Base-by-base conservation (phyloP, 2,888 invertebrate genomes). In the Pasiphila rectangulata region DNA sequence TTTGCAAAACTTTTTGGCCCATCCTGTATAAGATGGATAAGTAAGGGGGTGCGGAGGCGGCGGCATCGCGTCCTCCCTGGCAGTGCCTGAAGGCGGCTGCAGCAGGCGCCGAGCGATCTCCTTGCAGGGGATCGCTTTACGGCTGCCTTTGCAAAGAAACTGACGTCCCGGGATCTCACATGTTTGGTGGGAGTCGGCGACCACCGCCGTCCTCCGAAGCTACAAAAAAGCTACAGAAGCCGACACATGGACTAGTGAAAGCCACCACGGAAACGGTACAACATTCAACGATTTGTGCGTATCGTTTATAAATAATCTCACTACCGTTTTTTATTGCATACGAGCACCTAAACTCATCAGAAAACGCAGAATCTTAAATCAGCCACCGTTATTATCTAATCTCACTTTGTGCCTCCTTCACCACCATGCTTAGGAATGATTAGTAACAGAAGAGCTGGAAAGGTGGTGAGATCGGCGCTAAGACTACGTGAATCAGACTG, bases 251-350 rank as follows among this genome's bases (percentile, higher is more conserved):
- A 6, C 21, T 7, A 21, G 4, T 30, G n/a, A 13, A 30, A 32
- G 17, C 17, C 17, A 17, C 17, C 35, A 27, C 23, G 12, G 27
- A 30, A 13, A 6, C 19, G 10, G 38, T 38, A 46, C 15, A 27
- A 45, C 30, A 40, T 30, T 30, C 32, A 45, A 45, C 49, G 49
- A 51, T 41, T 52, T 52, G 44, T 44, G 51, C 47, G 47, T 52
- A 41, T 48, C 47, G 37, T 45, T 52, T 42, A 41, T 41, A 32
- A 42, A 46, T 37, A 27, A 42, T 47, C 24, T 41, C 38, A 40
- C 41, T 52, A 47, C 41, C 9, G 27, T 45, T 41, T 32, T 32
- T 46, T 36, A 47, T 37, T 47, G 46, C 38, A 44, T 24, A 36
- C 12, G 25, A 51, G 42, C 51, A 46, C 46, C 46, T 42, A 38